phyloP scores from a whole-genome alignment of 2,113 vertebrate species.

The Dasypus novemcinctus region DNA sequence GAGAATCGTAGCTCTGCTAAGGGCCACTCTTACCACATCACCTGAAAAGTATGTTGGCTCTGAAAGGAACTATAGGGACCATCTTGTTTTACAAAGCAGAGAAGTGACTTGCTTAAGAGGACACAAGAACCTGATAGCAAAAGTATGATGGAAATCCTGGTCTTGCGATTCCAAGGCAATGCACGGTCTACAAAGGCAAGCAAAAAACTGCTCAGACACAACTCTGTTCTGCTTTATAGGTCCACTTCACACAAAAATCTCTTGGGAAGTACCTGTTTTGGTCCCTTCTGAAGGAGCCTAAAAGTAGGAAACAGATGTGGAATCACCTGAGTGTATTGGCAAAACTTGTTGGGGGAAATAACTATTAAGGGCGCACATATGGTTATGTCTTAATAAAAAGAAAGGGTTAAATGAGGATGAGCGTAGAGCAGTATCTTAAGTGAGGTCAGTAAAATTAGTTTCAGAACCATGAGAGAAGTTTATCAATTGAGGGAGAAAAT shows the following conservation, averaged over 20 bases:
- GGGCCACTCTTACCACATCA: no score
- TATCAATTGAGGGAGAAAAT: background rate
- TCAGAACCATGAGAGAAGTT: background rate
- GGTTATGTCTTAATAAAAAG: background rate
- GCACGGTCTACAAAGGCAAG: background rate
- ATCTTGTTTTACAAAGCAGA: background rate
- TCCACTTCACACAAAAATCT: rapidly evolving
- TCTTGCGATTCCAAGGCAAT: rapidly evolving
- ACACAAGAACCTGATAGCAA: background rate
- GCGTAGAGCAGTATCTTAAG: background rate
- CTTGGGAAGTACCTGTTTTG: rapidly evolving
- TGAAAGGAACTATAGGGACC: background rate
- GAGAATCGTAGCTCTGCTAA: rapidly evolving
- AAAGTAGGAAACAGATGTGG: background rate
- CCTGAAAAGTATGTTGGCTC: background rate
- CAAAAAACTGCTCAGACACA: no score
- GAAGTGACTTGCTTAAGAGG: background rate
- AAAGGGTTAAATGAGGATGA: background rate
- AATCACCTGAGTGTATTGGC: background rate
- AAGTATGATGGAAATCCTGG: background rate
- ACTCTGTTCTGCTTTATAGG: background rate
- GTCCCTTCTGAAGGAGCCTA: no score
- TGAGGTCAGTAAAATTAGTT: background rate
- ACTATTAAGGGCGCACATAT: background rate
- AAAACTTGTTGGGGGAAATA: background rate